Evolutionary conservation across 2,113 vertebrate genomes (phyloP), one percentile per base, ranked within the genome.

Genomic region (Paratilapia polleni): DNA sequence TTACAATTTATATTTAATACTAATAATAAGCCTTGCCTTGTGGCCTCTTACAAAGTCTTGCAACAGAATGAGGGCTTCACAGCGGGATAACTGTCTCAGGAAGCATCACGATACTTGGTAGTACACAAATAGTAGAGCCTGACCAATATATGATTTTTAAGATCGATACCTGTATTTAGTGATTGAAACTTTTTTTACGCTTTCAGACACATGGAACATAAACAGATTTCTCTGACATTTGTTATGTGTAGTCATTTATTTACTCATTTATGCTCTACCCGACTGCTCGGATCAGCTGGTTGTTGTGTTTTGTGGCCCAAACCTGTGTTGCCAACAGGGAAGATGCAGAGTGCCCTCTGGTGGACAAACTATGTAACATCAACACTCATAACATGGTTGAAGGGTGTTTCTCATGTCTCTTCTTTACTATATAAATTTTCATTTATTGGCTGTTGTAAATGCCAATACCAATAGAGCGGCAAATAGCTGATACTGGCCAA

Each of bases 41-140:
- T 7, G 5, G 34, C 34, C 34, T 36, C 5, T 36, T 1, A 36
- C 5, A 36, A 36, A 36, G 7, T 3, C 1, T 7, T 36, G 34
- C 7, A 36, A 36, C 34, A 36, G 34, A 36, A 36, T 38, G 36
- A 38, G 36, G 36, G 9, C 36, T 10, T 38, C 36, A 38, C 36
- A 38, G 36, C 9, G 36, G 8, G 36, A 38, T 10, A 38, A 10
- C 36, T 10, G 9, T 9, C 36, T 38, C 36, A 66, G 24, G 34
- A 36, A 36, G 34, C 6, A 36, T 36, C 34, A 36, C 6, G 34
- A 41, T 41, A 41, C 38, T 41, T 3, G 3, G 6, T 49, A 7
- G 3, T 17, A 49, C 0, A 26, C 41, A 68, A 68, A 66, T 24
- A 47, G 0, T 43, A 66, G n/a, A 66, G n/a, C 2, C 4, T 9